Evolutionary conservation across 2,113 vertebrate species (phyloP).

Genomic region (Solea solea): DNA sequence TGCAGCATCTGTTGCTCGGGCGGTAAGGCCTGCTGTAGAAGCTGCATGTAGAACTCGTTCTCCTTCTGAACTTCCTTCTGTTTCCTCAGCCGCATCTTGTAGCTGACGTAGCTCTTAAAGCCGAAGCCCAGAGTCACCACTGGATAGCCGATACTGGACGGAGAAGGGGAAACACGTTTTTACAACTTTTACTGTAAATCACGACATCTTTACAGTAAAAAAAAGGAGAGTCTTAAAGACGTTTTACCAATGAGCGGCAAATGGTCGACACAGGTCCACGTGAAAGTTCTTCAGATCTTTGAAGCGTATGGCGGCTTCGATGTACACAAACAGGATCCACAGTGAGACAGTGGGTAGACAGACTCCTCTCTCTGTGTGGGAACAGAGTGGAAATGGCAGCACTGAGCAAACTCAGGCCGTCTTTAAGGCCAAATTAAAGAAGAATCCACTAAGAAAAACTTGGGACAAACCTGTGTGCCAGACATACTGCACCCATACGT

Average conservation of each 20-base stretch:
- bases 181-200: background rate
- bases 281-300: conserved; percentile 99
- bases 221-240: background rate
- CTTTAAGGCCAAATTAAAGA: conserved; percentile 8
- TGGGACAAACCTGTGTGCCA: conserved; percentile 93
- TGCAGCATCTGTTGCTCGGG: conserved; percentile 98
- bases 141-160: conserved; percentile 93
- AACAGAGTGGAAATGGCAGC: background rate
- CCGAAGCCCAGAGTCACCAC: conserved; percentile 98
- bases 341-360: conserved; percentile 97
- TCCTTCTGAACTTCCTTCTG: conserved; percentile 99
- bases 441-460: rapidly evolving
- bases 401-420: conserved; percentile 8
- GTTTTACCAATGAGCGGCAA: conserved; percentile 94
- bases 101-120: conserved; percentile 99
- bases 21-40: conserved; percentile 95
- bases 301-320: conserved; percentile 98
- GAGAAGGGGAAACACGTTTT: background rate
- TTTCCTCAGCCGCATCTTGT: conserved; percentile 96
- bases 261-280: conserved; percentile 96
- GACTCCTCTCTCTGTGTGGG: conserved; percentile 90
- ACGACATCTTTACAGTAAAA: background rate
- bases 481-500: conserved; percentile 98
- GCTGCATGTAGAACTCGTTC: conserved; percentile 99
- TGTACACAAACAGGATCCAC: conserved; percentile 99